A percentile compares a stretch with the other conserved stretches of the same genome.
phyloP scores from a whole-genome alignment of 1,140 invertebrate genomes.

The Neodiprion virginianus region DNA sequence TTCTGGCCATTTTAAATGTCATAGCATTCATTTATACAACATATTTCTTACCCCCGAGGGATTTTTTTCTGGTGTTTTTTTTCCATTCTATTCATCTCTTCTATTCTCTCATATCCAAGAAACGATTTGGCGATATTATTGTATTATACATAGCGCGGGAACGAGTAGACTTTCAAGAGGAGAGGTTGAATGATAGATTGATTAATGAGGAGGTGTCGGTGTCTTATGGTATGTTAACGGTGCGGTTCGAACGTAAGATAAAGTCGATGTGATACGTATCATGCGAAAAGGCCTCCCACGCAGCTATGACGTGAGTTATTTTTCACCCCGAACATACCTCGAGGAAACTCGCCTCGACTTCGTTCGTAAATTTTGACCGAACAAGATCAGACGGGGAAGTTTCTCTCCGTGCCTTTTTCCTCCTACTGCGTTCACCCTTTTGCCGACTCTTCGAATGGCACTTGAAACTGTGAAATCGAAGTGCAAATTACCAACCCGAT shows the following conservation, averaged over 20 bases:
- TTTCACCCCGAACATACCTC: background rate
- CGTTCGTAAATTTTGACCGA: too few species aligned
- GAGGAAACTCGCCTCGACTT: too few species aligned
- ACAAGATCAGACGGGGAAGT: too few species aligned
- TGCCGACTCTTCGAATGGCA: too few species aligned
- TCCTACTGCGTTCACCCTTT: too few species aligned
- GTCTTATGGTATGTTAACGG: constrained; percentile 19
- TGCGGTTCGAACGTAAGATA: constrained; percentile 16
- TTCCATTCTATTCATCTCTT: constrained; percentile 15
- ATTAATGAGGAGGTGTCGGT: background rate
- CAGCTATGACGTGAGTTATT: constrained; percentile 43
- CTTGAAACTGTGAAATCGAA: too few species aligned
- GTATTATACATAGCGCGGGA: too few species aligned
- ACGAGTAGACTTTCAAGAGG: too few species aligned
- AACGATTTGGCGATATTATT: too few species aligned
- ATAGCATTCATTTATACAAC: constrained; percentile 30
- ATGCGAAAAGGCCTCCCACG: constrained; percentile 46
- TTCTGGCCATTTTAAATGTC: constrained; percentile 36
- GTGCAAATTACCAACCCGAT: too few species aligned
- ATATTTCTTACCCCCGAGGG: background rate
- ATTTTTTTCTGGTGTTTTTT: constrained; percentile 22
- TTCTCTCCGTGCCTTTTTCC: background rate
- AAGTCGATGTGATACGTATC: constrained; percentile 36
- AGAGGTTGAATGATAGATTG: too few species aligned
- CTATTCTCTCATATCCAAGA: too few species aligned